Evolutionary conservation across 1,140 invertebrate genomes (phyloP).

Genomic region (Proctacanthus coquilletti): DNA sequence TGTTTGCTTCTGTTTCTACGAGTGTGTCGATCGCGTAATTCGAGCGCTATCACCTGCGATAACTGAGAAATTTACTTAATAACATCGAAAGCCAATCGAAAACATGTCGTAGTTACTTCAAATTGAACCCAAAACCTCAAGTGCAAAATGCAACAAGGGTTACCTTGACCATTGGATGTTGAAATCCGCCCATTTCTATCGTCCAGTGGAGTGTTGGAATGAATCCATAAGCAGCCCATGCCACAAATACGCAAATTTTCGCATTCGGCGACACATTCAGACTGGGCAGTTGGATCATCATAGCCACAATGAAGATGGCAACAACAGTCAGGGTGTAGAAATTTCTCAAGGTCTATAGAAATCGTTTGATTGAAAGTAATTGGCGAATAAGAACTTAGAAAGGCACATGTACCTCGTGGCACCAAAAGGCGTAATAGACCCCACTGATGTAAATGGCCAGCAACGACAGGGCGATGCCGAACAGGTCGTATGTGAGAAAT

Average conservation of each 20-base stretch:
- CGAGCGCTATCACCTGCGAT: no score
- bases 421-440: slow-evolving; percentile 95
- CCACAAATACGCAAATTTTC: slow-evolving; percentile 66
- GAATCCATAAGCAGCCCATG: slow-evolving; percentile 78
- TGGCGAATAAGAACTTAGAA: slow-evolving; percentile 5
- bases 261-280: slow-evolving; percentile 51
- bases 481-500: slow-evolving; percentile 80
- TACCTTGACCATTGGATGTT: slow-evolving; percentile 66
- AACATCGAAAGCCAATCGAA: neutral
- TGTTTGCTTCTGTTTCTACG: no score
- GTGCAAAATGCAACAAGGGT: slow-evolving; percentile 3
- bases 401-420: slow-evolving; percentile 60
- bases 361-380: slow-evolving; percentile 5
- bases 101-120: neutral
- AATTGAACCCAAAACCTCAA: neutral
- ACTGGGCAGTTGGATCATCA: slow-evolving; percentile 62
- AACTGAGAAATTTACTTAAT: no score
- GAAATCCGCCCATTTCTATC: slow-evolving; percentile 70
- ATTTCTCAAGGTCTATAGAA: slow-evolving; percentile 56
- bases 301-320: slow-evolving; percentile 61
- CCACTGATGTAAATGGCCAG: slow-evolving; percentile 89
- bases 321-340: slow-evolving; percentile 72
- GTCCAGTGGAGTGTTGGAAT: slow-evolving; percentile 86
- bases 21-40: no score
- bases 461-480: slow-evolving; percentile 83